Evolutionary conservation across 2,888 invertebrate species (phyloP), one percentile per base, ranked within the genome.

Genomic region (Diloba caeruleocephala): DNA sequence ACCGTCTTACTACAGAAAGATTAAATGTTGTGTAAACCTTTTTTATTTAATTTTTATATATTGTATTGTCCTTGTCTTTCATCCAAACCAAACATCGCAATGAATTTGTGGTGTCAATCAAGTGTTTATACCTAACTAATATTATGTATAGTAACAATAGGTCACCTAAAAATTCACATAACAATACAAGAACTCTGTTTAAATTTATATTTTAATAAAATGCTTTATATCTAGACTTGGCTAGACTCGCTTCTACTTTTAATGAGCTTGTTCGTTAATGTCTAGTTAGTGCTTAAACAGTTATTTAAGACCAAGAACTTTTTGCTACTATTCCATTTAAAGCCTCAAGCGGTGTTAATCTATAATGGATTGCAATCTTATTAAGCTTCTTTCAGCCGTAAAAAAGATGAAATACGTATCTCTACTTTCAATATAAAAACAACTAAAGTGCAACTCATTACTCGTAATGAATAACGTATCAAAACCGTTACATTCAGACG

Each of bases 401-500:
- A 33, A 23, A 13, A 31, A 23, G n/a, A 21, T 14, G 15, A 19
- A n/a, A 14, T 23, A 9, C 6, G 8, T 14, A 42, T 8, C 32
- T 32, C 8, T 32, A 21, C n/a, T 12, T 21, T 5, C 23, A 13
- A 28, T 15, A 12, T 10, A 31, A 25, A 25, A 54, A 36, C 36
- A 38, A 25, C 7, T 14, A 41, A 37, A 33, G 3, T 13, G 21
- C 28, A 29, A 42, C 32, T 56, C 29, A 50, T 45, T 41, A 41
- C 15, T 25, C 17, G 32, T 37, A 33, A 37, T 53, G 28, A 36
- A 32, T 36, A 61, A 31, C 32, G 21, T 33, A 32, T 45, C 31
- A 48, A 44, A 38, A 49, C 31, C 12, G 21, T 14, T 62, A 44
- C 12, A 26, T 25, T 12, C 42, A 36, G 15, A 12, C 28, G 26